These are phyloP conservation scores for Picus viridis DNA, from an alignment of 2,797 vertebrate species.

Conservation along the genomic window DNA sequence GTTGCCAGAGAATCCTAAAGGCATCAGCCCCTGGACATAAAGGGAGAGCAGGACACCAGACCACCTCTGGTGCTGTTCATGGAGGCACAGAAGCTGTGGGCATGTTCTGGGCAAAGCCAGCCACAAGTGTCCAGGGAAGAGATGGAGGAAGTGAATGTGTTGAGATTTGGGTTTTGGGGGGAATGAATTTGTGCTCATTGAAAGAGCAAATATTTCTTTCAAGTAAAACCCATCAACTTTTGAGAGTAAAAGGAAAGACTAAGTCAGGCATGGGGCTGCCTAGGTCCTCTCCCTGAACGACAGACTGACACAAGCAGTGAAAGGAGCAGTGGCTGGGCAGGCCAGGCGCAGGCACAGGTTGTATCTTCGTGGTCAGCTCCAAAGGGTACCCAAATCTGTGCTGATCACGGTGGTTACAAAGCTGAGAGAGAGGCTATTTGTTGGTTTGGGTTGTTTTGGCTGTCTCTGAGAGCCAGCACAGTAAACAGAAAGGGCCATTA, in stretches of 20 bases:
- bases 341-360: background rate
- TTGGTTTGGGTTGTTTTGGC: background rate
- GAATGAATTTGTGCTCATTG: background rate
- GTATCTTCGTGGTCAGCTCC: background rate
- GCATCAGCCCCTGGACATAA: fast-evolving
- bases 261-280: background rate
- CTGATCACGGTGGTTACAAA: background rate
- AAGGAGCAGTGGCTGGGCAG: background rate
- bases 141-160: background rate
- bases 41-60: background rate
- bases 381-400: background rate
- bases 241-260: background rate
- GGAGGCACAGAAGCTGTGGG: background rate
- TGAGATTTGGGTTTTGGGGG: background rate
- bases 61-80: background rate
- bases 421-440: background rate
- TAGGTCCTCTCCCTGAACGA: background rate
- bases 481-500: background rate
- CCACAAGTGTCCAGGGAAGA: background rate
- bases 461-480: background rate
- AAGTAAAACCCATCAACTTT: background rate
- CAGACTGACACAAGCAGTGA: background rate
- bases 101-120: background rate
- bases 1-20: background rate
- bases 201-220: background rate